phyloP scores from a whole-genome alignment of 2,888 invertebrate genomes.

The Anthoptus insignis region DNA sequence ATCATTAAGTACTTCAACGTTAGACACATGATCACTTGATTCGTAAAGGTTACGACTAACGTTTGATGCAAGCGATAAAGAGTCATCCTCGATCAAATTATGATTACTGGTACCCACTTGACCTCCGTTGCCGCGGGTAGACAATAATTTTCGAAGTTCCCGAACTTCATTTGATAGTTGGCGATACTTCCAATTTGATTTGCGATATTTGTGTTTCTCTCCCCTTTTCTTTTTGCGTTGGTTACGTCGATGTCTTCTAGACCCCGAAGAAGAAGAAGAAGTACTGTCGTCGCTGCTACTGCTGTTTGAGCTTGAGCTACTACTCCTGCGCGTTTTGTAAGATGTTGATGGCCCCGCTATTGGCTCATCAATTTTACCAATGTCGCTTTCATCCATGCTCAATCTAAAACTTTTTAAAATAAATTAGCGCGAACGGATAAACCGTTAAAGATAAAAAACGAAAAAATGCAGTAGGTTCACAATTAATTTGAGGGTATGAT shows the following conservation, averaged over 20 bases:
- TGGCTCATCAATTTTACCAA: not conserved
- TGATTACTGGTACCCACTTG: not conserved
- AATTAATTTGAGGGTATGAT: no score
- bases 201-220: constrained; percentile 6
- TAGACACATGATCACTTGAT: not conserved
- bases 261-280: no score
- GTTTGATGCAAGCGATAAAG: not conserved
- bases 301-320: not conserved
- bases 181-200: constrained; percentile 8
- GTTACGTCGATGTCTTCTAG: not conserved
- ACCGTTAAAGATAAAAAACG: no score
- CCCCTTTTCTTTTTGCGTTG: constrained; percentile 20
- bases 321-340: not conserved
- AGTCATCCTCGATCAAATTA: not conserved
- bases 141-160: no score
- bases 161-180: constrained; percentile 8
- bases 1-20: not conserved
- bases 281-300: no score
- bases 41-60: not conserved
- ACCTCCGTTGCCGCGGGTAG: no score
- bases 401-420: no score
- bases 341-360: not conserved
- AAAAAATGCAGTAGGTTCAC: no score
- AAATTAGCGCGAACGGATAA: no score
- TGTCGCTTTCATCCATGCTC: not conserved